Evolutionary conservation across 2,888 invertebrate genomes (phyloP), one percentile per base, ranked within the genome.

Genomic region (Copidosoma aretas): DNA sequence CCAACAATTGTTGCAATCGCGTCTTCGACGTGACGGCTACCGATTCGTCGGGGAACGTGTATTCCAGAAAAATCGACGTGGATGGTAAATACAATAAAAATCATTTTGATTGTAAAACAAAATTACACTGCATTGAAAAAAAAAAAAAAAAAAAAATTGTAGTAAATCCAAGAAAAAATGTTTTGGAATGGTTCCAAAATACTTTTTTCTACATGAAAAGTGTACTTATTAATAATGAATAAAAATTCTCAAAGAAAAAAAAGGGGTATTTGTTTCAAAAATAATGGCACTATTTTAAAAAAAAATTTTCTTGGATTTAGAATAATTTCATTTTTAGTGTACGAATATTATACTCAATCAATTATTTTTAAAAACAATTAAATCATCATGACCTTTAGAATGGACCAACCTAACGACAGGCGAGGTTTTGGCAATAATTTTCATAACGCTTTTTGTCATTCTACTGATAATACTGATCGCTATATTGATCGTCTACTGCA

Each of bases 1-100:
- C 89, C 21, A 88, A 91, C 0, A 90, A 89, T 0, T 94, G 93
- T 79, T 94, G 93, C 79, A 86, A 89, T 10, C 89, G 91, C 0
- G 86, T 89, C 60, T 86, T 92, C 0, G 85, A 90, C 49, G 82
- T 93, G 5, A 89, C 87, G 1, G 92, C 91, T 0, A 87, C 88
- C 14, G 93, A 93, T 79, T 84, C 90, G 0, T 85, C 86, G 15
- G 91, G 91, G 0, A 93, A 93, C 79, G 86, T 88, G 8, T 86
- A 87, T 70, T 87, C 87, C 65, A 86, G 88, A 59, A 86, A 86
- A 21, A 85, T 91, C 15, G 91, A 93, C 79, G 89, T 88, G 4
- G 86, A 86, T 76, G 83, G 85, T 85, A 80, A 78, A 57, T 70
- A 17, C 21, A 52, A 46, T 43, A 24, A 10, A 58, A 8, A 32